These are phyloP conservation scores for Chloroclystis v-ata DNA, from an alignment of 2,888 invertebrate genomes.

Conservation along the genomic window DNA sequence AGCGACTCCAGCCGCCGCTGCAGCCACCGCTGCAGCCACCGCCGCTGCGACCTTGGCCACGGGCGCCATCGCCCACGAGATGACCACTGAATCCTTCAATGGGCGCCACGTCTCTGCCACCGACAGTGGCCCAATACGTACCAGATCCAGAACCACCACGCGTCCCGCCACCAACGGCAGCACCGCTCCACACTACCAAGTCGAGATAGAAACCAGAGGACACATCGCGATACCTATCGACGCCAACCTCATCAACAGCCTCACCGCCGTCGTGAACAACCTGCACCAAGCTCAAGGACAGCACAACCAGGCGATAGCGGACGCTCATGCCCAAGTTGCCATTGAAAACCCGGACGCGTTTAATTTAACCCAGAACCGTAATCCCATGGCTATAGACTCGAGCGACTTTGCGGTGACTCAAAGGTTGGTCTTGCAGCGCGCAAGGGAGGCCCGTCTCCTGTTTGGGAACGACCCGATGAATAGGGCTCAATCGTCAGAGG, in stretches of 20 bases:
- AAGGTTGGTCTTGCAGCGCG: too few relatives aligned
- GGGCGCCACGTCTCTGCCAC: background rate
- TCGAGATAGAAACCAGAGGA: constrained; percentile 57
- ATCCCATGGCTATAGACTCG: background rate
- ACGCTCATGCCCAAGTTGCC: background rate
- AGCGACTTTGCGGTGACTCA: background rate
- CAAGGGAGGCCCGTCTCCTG: too few relatives aligned
- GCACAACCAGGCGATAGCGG: constrained; percentile 3
- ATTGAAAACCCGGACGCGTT: too few relatives aligned
- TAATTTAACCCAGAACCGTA: background rate
- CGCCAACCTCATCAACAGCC: constrained; percentile 40
- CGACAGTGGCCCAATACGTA: background rate
- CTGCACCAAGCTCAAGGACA: constrained; percentile 13
- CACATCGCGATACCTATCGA: constrained; percentile 53
- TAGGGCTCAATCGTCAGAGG: too few relatives aligned
- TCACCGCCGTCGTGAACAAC: constrained; percentile 30
- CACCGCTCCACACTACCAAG: constrained; percentile 51
- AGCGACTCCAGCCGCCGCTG: constrained; percentile 28
- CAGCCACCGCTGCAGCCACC: constrained; percentile 10
- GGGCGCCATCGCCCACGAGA: background rate
- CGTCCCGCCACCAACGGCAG: constrained; percentile 41
- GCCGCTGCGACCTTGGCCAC: background rate
- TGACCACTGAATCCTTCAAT: background rate
- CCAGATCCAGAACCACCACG: constrained; percentile 16
- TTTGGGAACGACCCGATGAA: too few relatives aligned